Evolutionary conservation across 2,888 invertebrate species (phyloP), one percentile per base, ranked within the genome.

Genomic region (Limnephilus auricula): DNA sequence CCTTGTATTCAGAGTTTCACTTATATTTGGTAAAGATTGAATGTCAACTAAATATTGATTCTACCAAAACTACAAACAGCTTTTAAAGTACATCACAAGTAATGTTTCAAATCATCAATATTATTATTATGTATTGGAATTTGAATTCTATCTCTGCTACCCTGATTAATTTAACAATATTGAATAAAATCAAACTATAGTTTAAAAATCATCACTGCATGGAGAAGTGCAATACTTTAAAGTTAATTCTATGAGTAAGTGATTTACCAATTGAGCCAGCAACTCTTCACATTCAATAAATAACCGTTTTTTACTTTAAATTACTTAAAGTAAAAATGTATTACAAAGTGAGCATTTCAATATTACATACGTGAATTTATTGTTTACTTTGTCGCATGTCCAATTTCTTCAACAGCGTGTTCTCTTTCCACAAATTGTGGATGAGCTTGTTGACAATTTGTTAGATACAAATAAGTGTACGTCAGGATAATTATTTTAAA

Each of bases 321-420:
- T 78, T 88, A 78, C 87, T 79, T 88, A 88, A n/a, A 88, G 87
- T 88, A 88, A 88, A 88, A 88, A 88, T 88, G 87, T 88, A 88
- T 88, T 88, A 88, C 78, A 86, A 80, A 89, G 83, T 90, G 90
- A 90, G 90, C 90, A 90, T 90, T 90, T 65, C 32, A 90, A 88
- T 88, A 88, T 88, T 78, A 88, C 34, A 88, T 32, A 78, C 18
- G 87, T 31, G 87, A 37, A 65, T 32, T 79, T 10, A 40, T 15
- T 37, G 32, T 32, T 50, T 50, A n/a, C 30, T 45, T 31, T 45
- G 45, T 45, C 30, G 45, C 30, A 83, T 50, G 18, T 40, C 50
- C 86, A n/a, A 50, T 45, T n/a, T 45, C 86, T 86, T 45, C 86
- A 50, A 86, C 13, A 45, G 31, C 12, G 50, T 30, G 50, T 40